These are phyloP conservation scores for Caenorhabditis uteleia DNA, from an alignment of 2,888 invertebrate genomes.

Conservation along the genomic window DNA sequence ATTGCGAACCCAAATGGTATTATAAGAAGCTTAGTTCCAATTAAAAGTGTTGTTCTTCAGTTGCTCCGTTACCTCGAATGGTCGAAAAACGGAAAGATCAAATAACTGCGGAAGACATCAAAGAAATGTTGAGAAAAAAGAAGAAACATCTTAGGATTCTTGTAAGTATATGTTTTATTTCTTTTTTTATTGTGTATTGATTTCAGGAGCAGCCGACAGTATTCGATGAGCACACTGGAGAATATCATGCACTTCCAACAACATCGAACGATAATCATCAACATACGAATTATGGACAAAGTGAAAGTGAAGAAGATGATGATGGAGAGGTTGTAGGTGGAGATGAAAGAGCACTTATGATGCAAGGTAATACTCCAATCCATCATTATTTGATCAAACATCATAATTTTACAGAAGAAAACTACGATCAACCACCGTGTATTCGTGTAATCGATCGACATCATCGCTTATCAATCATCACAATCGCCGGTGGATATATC, in stretches of 20 bases:
- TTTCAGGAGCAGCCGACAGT: constrained; percentile 10
- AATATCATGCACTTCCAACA: not conserved
- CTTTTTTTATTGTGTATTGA: too few relatives aligned
- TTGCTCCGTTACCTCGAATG: constrained; percentile 18
- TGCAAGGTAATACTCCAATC: constrained; percentile 29
- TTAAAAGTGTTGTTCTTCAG: constrained; percentile 12
- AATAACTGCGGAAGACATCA: constrained; percentile 12
- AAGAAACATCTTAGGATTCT: constrained; percentile 12
- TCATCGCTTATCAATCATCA: constrained; percentile 52
- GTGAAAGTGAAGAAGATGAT: constrained; percentile 28
- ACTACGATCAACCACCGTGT: constrained; percentile 57
- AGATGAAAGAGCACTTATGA: constrained; percentile 45
- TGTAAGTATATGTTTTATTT: too few relatives aligned
- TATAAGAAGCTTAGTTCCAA: constrained; percentile 7
- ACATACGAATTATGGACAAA: constrained; percentile 11
- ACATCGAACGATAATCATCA: constrained; percentile 3
- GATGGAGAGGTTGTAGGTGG: constrained; percentile 17
- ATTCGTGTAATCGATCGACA: constrained; percentile 57
- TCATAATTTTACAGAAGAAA: constrained; percentile 38
- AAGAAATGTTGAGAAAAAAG: constrained; percentile 23
- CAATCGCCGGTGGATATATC: constrained; percentile 57
- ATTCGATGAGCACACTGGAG: constrained; percentile 10
- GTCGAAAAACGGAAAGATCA: constrained; percentile 9
- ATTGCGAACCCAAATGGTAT: not conserved
- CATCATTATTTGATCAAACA: not conserved